A percentile compares a stretch with the other conserved stretches of the same genome.
These are phyloP conservation scores for Apaloderma vittatum DNA, from an alignment of 2,113 vertebrate species.

Conservation along the genomic window DNA sequence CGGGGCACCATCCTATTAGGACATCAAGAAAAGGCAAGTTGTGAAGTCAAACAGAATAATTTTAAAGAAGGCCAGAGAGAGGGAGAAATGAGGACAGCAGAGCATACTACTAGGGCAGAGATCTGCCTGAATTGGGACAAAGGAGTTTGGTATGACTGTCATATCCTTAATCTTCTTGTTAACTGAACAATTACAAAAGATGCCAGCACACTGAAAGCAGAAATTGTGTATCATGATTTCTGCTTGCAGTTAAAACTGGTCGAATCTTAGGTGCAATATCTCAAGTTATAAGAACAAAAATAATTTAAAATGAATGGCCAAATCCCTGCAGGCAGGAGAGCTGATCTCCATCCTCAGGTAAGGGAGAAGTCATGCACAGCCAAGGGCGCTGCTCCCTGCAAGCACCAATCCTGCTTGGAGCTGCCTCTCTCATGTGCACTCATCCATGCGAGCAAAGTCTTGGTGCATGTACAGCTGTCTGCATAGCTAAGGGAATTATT, in stretches of 20 bases:
- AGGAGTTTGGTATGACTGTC: background rate
- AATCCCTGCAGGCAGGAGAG: background rate
- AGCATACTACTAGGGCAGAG: background rate
- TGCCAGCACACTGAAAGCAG: background rate
- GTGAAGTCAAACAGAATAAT: constrained; percentile 21
- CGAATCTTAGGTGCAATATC: background rate
- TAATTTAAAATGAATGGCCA: background rate
- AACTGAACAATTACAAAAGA: background rate
- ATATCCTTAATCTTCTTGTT: background rate
- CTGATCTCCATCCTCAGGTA: background rate
- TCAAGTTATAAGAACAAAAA: background rate
- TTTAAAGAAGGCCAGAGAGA: background rate
- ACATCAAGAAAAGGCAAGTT: background rate
- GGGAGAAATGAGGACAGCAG: background rate
- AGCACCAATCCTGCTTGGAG: background rate
- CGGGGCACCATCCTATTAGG: background rate
- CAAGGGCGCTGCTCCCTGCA: background rate
- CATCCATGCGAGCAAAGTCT: background rate
- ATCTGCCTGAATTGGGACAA: background rate
- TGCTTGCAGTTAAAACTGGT: background rate
- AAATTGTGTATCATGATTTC: background rate
- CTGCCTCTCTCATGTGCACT: background rate
- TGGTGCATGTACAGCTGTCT: background rate
- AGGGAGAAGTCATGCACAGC: background rate
- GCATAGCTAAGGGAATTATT: background rate